Conservation (phyloP, 2,113 vertebrate genomes). For the Sialia sialis region DNA sequence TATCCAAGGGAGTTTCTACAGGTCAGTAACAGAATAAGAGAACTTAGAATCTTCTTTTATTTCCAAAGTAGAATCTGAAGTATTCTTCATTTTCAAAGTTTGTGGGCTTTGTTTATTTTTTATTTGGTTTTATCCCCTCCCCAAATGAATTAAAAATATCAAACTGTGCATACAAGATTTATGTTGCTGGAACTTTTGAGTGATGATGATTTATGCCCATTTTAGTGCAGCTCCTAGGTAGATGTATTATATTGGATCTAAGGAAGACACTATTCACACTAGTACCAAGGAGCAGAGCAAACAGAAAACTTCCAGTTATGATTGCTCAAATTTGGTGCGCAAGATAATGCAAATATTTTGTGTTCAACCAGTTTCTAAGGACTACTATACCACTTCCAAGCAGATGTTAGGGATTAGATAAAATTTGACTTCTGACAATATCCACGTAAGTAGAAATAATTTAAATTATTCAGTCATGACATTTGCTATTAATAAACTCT, state of each 20-base stretch:
- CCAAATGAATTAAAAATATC: background rate
- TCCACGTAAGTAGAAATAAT: background rate
- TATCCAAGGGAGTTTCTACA: background rate
- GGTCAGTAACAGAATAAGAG: background rate
- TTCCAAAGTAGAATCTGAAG: background rate
- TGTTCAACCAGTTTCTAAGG: background rate
- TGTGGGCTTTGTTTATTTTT: background rate
- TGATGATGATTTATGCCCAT: background rate
- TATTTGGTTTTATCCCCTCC: background rate
- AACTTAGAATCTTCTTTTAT: background rate
- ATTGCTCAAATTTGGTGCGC: background rate
- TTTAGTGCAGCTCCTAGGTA: background rate
- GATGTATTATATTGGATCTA: background rate
- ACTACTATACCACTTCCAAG: background rate
- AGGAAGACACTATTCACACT: background rate
- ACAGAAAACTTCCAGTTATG: background rate
- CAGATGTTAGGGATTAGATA: background rate
- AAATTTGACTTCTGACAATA: background rate
- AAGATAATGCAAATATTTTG: background rate
- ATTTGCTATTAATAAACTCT: background rate
- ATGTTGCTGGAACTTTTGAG: background rate
- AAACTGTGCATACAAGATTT: background rate
- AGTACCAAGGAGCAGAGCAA: background rate
- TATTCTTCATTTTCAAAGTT: background rate
- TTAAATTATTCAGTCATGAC: background rate